Conservation (phyloP, 2,888 invertebrate species). For the Drosophila mayaguana region DNA sequence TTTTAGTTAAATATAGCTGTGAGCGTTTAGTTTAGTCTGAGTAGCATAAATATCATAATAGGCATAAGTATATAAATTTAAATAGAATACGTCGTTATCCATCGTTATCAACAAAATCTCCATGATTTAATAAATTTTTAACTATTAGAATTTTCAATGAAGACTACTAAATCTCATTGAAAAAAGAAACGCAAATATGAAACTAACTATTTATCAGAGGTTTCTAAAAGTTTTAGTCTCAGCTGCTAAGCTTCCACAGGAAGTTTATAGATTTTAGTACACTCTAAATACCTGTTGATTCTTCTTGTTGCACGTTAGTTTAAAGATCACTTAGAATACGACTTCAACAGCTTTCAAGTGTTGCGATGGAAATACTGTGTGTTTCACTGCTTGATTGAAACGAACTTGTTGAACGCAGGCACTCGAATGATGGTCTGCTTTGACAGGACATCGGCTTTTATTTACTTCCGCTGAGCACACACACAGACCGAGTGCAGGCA, state of each 20-base stretch:
- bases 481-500: slow-evolving; percentile 38
- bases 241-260: not conserved
- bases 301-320: not conserved
- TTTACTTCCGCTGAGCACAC: slow-evolving; percentile 68
- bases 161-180: not conserved
- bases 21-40: not conserved
- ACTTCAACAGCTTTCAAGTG: not conserved
- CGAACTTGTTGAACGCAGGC: slow-evolving; percentile 72
- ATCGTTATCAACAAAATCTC: no score
- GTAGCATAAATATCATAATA: not conserved
- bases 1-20: not conserved
- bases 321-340: slow-evolving; percentile 19
- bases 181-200: not conserved
- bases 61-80: no score
- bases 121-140: not conserved
- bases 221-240: not conserved
- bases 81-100: no score
- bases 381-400: slow-evolving; percentile 39
- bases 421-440: slow-evolving; percentile 77
- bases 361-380: not conserved
- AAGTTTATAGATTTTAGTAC: not conserved
- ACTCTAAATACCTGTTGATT: slow-evolving; percentile 28
- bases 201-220: not conserved
- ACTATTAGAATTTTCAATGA: not conserved
- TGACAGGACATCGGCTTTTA: slow-evolving; percentile 80